phyloP scores from a whole-genome alignment of 1,140 invertebrate species.

The Penaeus indicus region DNA sequence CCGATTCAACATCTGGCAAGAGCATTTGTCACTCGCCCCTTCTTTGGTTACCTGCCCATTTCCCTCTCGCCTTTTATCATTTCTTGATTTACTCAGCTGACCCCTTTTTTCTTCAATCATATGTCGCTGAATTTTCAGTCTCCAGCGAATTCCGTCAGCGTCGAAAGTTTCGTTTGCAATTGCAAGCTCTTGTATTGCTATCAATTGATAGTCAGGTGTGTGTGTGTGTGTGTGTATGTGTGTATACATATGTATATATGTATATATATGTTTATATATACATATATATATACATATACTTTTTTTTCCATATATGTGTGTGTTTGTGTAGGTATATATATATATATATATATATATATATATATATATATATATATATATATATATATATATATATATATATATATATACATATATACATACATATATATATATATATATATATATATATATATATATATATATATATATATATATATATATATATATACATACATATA shows the following conservation, averaged over 20 bases:
- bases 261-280: neutral
- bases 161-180: no score
- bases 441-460: neutral
- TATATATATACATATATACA: neutral
- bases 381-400: neutral
- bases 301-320: no score
- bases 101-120: no score
- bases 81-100: no score
- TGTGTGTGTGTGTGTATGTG: neutral
- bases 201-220: neutral
- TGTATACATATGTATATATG: neutral
- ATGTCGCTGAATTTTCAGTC: no score
- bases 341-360: neutral
- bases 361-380: neutral
- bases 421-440: neutral
- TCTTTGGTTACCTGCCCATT: no score
- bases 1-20: no score
- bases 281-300: neutral
- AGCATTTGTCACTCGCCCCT: no score
- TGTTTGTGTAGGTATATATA: neutral
- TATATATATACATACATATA: neutral
- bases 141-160: no score
- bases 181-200: neutral
- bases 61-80: no score
- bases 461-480: neutral